Percentiles rank a stretch among this genome's conserved stretches.
Conservation (phyloP, 2,113 vertebrate genomes). For the Mastomys coucha region DNA sequence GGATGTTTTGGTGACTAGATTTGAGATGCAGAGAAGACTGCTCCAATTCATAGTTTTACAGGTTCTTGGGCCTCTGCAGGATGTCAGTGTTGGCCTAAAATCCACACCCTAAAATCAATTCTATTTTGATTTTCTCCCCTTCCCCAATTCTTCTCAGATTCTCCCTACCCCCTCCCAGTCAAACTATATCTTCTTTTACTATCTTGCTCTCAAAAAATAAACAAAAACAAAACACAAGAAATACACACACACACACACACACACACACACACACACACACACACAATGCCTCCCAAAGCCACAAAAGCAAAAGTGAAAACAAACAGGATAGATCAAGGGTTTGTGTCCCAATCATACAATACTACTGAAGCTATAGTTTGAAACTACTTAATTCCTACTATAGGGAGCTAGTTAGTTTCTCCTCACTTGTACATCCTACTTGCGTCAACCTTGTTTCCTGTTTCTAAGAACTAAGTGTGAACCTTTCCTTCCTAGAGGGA, state of each 20-base stretch:
- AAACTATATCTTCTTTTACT: not conserved
- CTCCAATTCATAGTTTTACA: not conserved
- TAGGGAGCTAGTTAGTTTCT: conserved; percentile 39
- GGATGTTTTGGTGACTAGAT: not conserved
- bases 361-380: conserved; percentile 1
- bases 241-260: not conserved
- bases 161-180: not conserved
- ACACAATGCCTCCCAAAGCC: not conserved
- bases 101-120: not conserved
- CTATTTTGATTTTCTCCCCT: too few species aligned
- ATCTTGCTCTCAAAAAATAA: not conserved
- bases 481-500: conserved; percentile 15
- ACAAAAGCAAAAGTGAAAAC: not conserved
- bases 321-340: not conserved
- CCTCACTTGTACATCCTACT: not conserved
- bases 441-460: conserved; percentile 6
- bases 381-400: conserved; percentile 40
- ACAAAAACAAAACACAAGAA: not conserved
- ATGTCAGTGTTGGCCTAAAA: not conserved
- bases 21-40: conserved; percentile 2
- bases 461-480: conserved; percentile 3
- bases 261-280: not conserved
- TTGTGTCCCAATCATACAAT: not conserved
- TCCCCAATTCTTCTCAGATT: not conserved
- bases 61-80: not conserved